phyloP scores from a whole-genome alignment of 2,797 vertebrate genomes.

The Falco naumanni region DNA sequence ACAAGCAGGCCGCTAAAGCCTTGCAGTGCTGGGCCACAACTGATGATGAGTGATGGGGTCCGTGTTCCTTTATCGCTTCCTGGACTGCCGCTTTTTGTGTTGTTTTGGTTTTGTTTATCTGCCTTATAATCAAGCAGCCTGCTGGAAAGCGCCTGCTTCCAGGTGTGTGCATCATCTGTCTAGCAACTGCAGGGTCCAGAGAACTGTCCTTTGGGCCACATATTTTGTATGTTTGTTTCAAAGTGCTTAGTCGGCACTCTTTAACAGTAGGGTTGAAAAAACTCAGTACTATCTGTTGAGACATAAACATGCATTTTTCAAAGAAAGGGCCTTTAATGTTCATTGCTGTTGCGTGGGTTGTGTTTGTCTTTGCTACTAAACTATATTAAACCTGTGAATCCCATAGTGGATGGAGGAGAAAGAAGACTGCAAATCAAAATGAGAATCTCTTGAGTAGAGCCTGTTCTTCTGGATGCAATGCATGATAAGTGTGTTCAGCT shows the following conservation, averaged over 20 bases:
- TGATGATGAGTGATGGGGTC: accelerated
- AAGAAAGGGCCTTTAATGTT: not conserved
- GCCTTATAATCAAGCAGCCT: not conserved
- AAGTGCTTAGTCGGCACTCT: not conserved
- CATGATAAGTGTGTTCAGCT: not conserved
- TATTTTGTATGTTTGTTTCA: not conserved
- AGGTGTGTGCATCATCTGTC: not conserved
- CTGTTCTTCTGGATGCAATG: not conserved
- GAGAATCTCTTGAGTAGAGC: not conserved
- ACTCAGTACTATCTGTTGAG: not conserved
- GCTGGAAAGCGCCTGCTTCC: not conserved
- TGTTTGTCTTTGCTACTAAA: not conserved
- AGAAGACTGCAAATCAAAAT: not conserved
- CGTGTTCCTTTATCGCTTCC: not conserved
- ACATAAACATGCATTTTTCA: not conserved
- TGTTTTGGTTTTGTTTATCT: not conserved
- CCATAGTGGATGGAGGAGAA: not conserved
- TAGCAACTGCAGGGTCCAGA: not conserved
- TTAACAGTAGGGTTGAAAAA: not conserved
- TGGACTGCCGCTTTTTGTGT: not conserved
- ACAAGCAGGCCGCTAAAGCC: not conserved
- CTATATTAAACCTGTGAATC: not conserved
- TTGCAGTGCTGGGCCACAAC: not conserved
- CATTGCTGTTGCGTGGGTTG: not conserved
- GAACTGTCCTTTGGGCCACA: not conserved